Conservation (phyloP, 2,113 vertebrate genomes). For the Tyto alba region DNA sequence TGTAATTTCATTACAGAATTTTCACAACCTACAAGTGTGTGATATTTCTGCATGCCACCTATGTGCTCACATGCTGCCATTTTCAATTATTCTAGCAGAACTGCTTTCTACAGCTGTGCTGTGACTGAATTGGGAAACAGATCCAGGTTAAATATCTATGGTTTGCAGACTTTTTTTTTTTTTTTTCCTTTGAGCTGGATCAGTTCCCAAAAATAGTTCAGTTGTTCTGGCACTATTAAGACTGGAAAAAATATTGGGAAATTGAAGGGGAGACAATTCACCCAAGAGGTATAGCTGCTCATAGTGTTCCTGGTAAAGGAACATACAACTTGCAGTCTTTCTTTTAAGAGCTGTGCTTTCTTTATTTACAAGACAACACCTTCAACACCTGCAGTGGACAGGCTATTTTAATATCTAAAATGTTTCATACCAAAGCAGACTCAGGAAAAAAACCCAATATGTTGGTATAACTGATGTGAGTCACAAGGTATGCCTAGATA, state of each 20-base stretch:
- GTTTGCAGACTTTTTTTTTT: neutral
- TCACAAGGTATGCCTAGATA: neutral
- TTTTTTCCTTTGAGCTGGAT: neutral
- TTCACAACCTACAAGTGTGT: neutral
- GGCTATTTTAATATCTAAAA: neutral
- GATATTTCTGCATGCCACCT: neutral
- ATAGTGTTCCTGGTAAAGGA: neutral
- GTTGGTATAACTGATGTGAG: neutral
- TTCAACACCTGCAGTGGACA: neutral
- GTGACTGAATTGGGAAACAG: neutral
- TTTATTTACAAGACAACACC: neutral
- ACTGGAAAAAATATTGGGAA: neutral
- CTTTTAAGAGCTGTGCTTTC: neutral
- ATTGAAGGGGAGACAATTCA: neutral
- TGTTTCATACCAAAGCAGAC: neutral
- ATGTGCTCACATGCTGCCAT: neutral
- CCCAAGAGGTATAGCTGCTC: neutral
- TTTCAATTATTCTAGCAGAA: neutral
- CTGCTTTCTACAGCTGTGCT: neutral
- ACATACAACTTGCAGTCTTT: neutral
- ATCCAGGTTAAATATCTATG: neutral
- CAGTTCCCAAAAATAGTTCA: neutral
- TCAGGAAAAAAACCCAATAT: fast-evolving
- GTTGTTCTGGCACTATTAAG: neutral
- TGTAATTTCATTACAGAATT: neutral